These are phyloP conservation scores for Platygyra sinensis DNA, from an alignment of 64 coral and sea anemone genomes.

Conservation along the genomic window DNA sequence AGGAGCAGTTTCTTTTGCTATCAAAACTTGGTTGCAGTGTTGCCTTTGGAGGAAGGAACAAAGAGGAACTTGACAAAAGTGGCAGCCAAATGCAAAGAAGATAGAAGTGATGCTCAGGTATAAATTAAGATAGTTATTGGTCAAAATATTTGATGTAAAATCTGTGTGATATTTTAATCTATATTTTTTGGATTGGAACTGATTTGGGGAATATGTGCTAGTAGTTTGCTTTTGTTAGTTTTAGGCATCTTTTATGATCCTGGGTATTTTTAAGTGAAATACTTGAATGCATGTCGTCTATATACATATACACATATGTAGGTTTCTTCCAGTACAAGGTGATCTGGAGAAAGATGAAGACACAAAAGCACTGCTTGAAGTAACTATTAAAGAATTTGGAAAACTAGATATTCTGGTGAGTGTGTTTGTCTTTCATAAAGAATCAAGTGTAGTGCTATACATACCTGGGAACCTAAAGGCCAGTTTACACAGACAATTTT, in stretches of 20 bases:
- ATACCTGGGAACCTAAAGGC: background rate
- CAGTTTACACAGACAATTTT: too few species aligned
- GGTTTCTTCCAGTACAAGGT: conserved; percentile 38
- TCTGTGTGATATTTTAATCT: too few species aligned
- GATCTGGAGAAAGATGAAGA: conserved; percentile 51
- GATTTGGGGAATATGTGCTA: too few species aligned
- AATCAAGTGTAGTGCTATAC: background rate
- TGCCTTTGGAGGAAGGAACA: conserved; percentile 44
- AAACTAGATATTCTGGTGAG: conserved; percentile 52
- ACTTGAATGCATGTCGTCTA: background rate
- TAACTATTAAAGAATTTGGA: conserved; percentile 47
- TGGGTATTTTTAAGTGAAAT: background rate
- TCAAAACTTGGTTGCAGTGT: conserved; percentile 52
- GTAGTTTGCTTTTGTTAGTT: too few species aligned
- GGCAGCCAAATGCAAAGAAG: conserved; percentile 27
- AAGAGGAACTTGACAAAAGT: conserved; percentile 43
- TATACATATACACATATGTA: background rate
- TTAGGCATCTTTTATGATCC: too few species aligned
- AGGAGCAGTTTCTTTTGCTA: conserved; percentile 38
- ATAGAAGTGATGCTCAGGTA: conserved; percentile 27
- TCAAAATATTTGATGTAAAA: too few species aligned
- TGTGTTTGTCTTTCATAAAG: background rate
- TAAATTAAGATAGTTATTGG: too few species aligned
- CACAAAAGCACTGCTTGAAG: conserved; percentile 35
- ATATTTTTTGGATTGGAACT: too few species aligned